Base-by-base conservation (phyloP, 2,888 invertebrate genomes). In the Sialis fuliginosa region DNA sequence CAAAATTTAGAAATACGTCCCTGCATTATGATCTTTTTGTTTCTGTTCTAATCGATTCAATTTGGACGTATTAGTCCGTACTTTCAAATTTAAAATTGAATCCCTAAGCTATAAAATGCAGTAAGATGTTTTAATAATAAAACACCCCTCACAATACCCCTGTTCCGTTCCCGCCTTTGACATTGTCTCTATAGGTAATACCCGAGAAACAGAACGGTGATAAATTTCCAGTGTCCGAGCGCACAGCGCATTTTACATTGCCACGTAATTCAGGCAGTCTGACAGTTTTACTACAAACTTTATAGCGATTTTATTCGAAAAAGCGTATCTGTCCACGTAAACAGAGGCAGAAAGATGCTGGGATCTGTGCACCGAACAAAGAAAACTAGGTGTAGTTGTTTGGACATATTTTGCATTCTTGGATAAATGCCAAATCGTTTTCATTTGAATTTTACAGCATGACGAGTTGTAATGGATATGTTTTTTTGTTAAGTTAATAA, bases 351-450 rank as follows among this genome's bases (percentile, higher is more conserved):
- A 41, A 5, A 10, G 5, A 41, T 13, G 13, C 6, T 6, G 6
- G 12, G 12, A 5, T 9, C 5, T 9, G 13, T 8, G 13, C 1
- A 41, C 2, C 1, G 8, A 22, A 22, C 4, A 9, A 13, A 41
- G 13, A 41, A 6, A 12, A 9, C 1, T 4, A 10, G 41, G 10
- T 13, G 10, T 6, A 31, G 13, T 34, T 44, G 35, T 44, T 44
- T 44, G 33, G 35, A 44, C 44, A 35, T 44, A 35, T 44, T 44
- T 35, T 22, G 35, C 33, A 44, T 44, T 35, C 44, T 35, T 44
- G 44, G 37, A 12, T 8, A 44, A 13, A 13, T 35, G 44, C 44
- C 44, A 44, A 35, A 44, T 44, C 31, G 44, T 44, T 44, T 44
- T 44, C 44, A 42, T 37, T 37, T 37, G n/a, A 37, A 37, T 37